Percentiles rank a stretch among this genome's conserved stretches.
Conservation (phyloP, 2,797 vertebrate species). For the Prionace glauca region DNA sequence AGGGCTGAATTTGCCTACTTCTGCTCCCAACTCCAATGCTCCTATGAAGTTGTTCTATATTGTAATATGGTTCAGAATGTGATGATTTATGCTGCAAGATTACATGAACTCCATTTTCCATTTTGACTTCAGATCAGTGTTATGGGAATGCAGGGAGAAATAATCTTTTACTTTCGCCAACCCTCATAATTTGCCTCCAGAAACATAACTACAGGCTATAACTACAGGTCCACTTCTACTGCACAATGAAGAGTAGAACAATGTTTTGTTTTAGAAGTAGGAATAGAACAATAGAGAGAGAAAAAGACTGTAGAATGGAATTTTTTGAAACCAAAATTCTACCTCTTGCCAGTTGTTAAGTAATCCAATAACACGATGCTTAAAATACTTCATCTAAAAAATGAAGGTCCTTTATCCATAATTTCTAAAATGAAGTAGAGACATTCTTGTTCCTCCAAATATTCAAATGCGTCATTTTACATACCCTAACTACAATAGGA, state of each 20-base stretch:
- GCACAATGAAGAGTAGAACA: background rate
- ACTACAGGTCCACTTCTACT: background rate
- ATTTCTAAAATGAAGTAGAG: background rate
- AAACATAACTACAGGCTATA: background rate
- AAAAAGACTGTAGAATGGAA: background rate
- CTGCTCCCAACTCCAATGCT: too few relatives aligned
- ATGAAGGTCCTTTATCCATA: background rate
- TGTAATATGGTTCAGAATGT: background rate
- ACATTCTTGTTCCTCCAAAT: background rate
- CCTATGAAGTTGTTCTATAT: too few relatives aligned
- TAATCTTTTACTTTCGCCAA: background rate
- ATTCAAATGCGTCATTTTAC: background rate
- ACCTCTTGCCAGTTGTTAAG: background rate
- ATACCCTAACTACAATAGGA: background rate
- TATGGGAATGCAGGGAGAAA: background rate
- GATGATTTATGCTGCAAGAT: background rate
- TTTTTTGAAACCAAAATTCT: background rate
- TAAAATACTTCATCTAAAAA: background rate
- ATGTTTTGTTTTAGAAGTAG: background rate
- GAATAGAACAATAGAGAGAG: background rate
- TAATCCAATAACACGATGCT: background rate
- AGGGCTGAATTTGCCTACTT: too few relatives aligned
- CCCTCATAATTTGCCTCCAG: background rate
- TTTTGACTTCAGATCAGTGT: background rate
- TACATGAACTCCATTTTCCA: background rate